These are phyloP conservation scores for Alouatta palliata DNA, from an alignment of 2,113 vertebrate species.

Conservation along the genomic window DNA sequence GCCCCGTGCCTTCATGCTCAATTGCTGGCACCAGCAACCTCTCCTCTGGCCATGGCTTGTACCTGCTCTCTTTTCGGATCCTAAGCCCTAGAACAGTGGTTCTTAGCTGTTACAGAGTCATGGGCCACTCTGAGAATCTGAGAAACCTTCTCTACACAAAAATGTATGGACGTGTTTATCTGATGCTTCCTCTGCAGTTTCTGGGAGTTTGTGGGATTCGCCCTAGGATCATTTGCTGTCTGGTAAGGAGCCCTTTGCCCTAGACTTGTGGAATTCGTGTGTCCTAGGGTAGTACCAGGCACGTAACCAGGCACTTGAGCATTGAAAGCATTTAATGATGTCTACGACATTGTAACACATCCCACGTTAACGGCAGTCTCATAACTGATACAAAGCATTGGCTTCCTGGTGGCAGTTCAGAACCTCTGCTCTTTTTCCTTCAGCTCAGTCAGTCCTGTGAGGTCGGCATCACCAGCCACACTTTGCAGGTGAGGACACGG, in stretches of 20 bases:
- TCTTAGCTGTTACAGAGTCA: background rate
- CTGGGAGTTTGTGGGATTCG: background rate
- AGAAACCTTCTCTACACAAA: background rate
- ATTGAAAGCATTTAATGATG: too few relatives aligned
- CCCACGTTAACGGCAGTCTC: background rate
- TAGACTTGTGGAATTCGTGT: background rate
- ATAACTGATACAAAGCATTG: background rate
- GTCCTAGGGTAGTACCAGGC: background rate
- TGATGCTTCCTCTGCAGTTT: background rate
- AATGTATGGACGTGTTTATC: rapidly evolving
- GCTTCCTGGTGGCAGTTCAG: background rate
- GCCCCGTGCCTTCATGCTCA: too few relatives aligned
- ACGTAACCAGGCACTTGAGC: rapidly evolving
- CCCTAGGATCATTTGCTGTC: too few relatives aligned
- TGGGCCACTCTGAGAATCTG: background rate
- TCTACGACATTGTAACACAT: background rate
- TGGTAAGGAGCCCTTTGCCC: background rate
- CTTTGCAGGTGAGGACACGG: background rate
- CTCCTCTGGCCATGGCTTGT: rapidly evolving
- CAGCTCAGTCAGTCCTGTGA: background rate
- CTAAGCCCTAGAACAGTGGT: background rate
- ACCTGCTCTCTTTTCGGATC: background rate
- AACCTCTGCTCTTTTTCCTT: background rate
- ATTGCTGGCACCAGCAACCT: background rate
- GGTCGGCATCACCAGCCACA: too few relatives aligned